Evolutionary conservation across 2,113 vertebrate genomes (phyloP).

Genomic region (Vanacampus margaritifer): DNA sequence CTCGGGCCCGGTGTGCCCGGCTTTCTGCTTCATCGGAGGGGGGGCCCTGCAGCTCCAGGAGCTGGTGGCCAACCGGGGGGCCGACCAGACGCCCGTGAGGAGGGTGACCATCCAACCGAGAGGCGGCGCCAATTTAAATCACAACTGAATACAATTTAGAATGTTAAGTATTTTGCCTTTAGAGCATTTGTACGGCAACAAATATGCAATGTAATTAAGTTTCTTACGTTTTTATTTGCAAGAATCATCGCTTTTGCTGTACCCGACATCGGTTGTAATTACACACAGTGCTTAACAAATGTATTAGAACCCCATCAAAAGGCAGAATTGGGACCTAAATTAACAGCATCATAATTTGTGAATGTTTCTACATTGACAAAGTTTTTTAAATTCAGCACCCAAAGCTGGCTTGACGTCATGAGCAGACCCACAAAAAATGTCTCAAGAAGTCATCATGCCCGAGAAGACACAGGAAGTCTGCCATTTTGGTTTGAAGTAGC

Average conservation of each 20-base stretch:
- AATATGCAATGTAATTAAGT: conserved; percentile 72
- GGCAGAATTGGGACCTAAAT: too few species aligned
- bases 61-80: conserved; percentile 83
- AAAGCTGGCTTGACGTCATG: too few species aligned
- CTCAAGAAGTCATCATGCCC: too few species aligned
- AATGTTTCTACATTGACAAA: too few species aligned
- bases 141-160: conserved; percentile 44
- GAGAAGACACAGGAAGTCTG: too few species aligned
- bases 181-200: conserved; percentile 69
- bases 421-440: too few species aligned
- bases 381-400: neutral
- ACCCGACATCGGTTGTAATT: conserved; percentile 38
- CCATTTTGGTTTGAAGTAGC: too few species aligned
- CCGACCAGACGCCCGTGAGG: conserved; percentile 80
- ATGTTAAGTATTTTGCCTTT: conserved; percentile 60
- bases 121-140: conserved; percentile 65
- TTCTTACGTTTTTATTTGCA: conserved; percentile 69
- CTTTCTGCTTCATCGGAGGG: conserved; percentile 95
- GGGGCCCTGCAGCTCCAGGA: conserved; percentile 93
- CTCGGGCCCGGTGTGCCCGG: conserved; percentile 89
- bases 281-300: conserved; percentile 6
- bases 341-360: too few species aligned
- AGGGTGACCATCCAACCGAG: conserved; percentile 84
- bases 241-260: conserved; percentile 54
- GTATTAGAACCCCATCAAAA: neutral